A percentile compares a stretch with the other conserved stretches of the same genome.
These are phyloP conservation scores for Ciona savignyi DNA, from an alignment of 23 tunicate genomes.

Conservation along the genomic window DNA sequence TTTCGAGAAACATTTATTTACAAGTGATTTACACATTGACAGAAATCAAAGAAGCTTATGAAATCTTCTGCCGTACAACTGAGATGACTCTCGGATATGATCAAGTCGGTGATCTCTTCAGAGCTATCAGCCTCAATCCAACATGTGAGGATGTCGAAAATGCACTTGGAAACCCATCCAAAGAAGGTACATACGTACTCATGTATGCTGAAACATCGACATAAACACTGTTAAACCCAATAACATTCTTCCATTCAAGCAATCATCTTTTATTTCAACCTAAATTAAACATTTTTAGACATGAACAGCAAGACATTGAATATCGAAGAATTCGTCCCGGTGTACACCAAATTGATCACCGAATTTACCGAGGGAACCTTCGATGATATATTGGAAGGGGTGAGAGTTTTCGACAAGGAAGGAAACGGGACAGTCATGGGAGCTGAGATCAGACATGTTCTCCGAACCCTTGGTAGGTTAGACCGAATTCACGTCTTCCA, in stretches of 20 bases:
- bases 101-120: conserved; percentile 76
- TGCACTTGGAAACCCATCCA: conserved; percentile 59
- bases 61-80: conserved; percentile 68
- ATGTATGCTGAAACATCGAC: not conserved
- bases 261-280: too few species aligned
- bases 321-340: conserved; percentile 56
- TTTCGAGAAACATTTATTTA: not conserved
- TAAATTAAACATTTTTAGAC: conserved; percentile 21
- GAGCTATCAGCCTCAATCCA: conserved; percentile 81
- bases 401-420: conserved; percentile 92
- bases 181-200: conserved; percentile 39
- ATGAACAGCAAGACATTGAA: conserved; percentile 34
- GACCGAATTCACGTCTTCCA: too few species aligned
- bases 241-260: too few species aligned
- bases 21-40: not conserved
- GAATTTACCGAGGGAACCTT: conserved; percentile 66
- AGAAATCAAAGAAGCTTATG: conserved; percentile 89
- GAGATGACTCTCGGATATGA: conserved; percentile 54
- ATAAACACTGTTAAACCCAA: not conserved
- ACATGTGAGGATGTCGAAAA: conserved; percentile 61
- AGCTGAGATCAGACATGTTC: conserved; percentile 90
- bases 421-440: conserved; percentile 96
- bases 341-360: conserved; percentile 21
- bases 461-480: conserved; percentile 89
- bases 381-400: conserved; percentile 86